Conservation (phyloP, 2,888 invertebrate genomes). For the Drosophila siamana region DNA sequence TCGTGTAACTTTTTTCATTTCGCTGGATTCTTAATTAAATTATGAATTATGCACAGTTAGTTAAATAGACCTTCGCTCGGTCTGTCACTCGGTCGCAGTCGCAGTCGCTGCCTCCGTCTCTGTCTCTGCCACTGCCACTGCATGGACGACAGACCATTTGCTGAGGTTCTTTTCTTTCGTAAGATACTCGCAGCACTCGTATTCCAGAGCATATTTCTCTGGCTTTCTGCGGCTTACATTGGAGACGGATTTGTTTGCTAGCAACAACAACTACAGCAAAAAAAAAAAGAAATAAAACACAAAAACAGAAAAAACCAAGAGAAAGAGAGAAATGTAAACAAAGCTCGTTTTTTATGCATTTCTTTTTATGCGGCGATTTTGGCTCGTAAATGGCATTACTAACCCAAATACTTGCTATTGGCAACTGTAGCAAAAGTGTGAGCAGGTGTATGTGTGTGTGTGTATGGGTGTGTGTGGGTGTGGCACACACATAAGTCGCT, state of each 20-base stretch:
- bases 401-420: conserved; percentile 82
- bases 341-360: conserved; percentile 57
- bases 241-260: conserved; percentile 71
- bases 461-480: conserved; percentile 26
- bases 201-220: conserved; percentile 40
- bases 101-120: not conserved
- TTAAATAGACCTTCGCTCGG: conserved; percentile 79
- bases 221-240: conserved; percentile 72
- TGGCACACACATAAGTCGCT: conserved; percentile 73
- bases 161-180: conserved; percentile 23
- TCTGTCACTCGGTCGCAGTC: conserved; percentile 12
- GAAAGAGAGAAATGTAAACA: conserved; percentile 48
- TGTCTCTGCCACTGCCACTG: conserved; percentile 1
- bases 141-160: conserved; percentile 5
- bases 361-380: conserved; percentile 61
- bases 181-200: conserved; percentile 29
- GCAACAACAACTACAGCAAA: conserved; percentile 10
- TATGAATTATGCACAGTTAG: conserved; percentile 85
- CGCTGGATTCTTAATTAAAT: conserved; percentile 84
- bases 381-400: conserved; percentile 83
- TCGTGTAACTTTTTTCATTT: conserved; percentile 81
- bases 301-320: conserved; percentile 22
- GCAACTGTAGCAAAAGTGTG: conserved; percentile 37
- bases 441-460: conserved; percentile 27
- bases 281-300: conserved; percentile 17